A percentile compares a stretch with the other conserved stretches of the same genome.
phyloP scores from a whole-genome alignment of 2,113 vertebrate species.

The Garra rufa region DNA sequence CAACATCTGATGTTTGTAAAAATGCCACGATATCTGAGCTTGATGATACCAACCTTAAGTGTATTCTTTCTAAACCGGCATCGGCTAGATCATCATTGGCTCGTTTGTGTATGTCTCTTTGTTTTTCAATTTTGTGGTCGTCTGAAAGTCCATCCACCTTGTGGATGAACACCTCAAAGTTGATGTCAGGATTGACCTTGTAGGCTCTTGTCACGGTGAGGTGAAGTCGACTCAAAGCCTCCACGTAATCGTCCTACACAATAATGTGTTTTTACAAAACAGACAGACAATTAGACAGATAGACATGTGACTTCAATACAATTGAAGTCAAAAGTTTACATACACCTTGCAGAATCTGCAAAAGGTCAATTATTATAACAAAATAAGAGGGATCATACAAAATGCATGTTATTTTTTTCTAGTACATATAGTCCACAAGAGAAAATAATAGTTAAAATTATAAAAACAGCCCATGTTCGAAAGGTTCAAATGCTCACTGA shows the following conservation, averaged over 20 bases:
- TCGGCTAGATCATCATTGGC: conserved; percentile 91
- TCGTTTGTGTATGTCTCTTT: conserved; percentile 92
- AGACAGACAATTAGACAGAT: not conserved
- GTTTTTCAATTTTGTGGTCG: conserved; percentile 95
- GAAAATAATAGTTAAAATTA: too few species aligned
- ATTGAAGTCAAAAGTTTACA: too few species aligned
- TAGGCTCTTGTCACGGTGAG: conserved; percentile 92
- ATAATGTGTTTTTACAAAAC: not conserved
- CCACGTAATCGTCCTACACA: conserved; percentile 90
- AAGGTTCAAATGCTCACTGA: too few species aligned
- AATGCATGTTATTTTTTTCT: too few species aligned
- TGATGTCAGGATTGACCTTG: conserved; percentile 92
- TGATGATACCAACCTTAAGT: conserved; percentile 81
- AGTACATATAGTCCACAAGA: too few species aligned
- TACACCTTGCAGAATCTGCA: too few species aligned
- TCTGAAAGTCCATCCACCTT: conserved; percentile 95
- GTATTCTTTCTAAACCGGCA: conserved; percentile 88
- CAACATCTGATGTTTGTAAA: not conserved
- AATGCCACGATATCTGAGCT: not conserved
- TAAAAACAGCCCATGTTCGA: too few species aligned
- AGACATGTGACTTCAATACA: too few species aligned
- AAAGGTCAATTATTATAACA: too few species aligned
- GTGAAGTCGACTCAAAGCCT: conserved; percentile 89
- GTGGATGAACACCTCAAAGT: conserved; percentile 96
- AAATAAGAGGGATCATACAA: too few species aligned